Evolutionary conservation across 2,113 vertebrate genomes (phyloP).

Genomic region (Tylochromis polylepis): DNA sequence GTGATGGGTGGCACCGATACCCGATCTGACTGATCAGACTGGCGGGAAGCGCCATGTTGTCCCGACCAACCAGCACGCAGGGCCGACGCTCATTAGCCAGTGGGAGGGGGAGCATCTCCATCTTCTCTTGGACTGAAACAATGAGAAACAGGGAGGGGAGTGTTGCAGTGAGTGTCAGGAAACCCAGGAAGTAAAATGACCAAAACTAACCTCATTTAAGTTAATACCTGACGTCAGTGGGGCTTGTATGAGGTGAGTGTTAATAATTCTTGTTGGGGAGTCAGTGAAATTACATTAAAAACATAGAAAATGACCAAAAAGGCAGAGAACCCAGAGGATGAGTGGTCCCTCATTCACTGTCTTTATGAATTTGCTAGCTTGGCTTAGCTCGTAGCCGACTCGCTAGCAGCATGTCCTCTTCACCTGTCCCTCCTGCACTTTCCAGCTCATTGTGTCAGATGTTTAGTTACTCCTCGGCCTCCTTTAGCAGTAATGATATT

Average conservation of each 20-base stretch:
- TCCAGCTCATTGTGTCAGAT: too few relatives aligned
- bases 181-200: background rate
- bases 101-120: conserved; percentile 78
- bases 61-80: conserved; percentile 90
- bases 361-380: background rate
- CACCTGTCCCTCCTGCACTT: too few relatives aligned
- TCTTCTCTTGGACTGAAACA: conserved; percentile 81
- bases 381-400: too few relatives aligned
- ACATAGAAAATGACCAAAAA: background rate
- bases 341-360: background rate
- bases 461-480: too few relatives aligned
- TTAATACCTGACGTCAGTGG: background rate
- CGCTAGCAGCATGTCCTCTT: too few relatives aligned
- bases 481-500: too few relatives aligned
- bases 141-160: background rate
- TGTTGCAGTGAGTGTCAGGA: background rate
- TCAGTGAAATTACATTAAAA: background rate
- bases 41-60: conserved; percentile 90
- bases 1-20: conserved; percentile 95
- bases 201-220: background rate
- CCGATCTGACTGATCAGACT: conserved; percentile 96
- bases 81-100: conserved; percentile 86
- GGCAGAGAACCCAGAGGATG: too few relatives aligned
- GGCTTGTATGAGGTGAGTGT: background rate
- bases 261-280: background rate